Conservation (phyloP, 2,888 invertebrate genomes). For the Itoplectis maculator region DNA sequence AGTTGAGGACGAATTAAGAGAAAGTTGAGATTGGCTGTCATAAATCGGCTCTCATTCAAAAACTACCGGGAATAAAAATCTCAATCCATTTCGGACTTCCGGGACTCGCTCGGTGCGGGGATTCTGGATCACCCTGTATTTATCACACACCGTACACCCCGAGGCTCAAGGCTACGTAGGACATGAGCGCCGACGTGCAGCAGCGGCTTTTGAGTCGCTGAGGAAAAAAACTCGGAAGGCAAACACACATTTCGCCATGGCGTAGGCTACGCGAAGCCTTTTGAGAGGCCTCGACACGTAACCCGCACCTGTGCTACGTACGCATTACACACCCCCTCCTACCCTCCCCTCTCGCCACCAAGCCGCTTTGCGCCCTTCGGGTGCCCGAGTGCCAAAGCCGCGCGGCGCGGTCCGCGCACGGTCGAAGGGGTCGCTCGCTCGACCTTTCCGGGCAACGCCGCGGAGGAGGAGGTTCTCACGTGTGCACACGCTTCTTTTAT, state of each 20-base stretch:
- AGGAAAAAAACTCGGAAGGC: slow-evolving; percentile 66
- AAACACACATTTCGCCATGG: slow-evolving; percentile 69
- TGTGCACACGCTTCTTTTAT: slow-evolving; percentile 46
- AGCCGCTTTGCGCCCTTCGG: no score
- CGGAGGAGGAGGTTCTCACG: slow-evolving; percentile 38
- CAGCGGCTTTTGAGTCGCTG: slow-evolving; percentile 60
- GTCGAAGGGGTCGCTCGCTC: slow-evolving; percentile 64
- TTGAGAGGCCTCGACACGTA: slow-evolving; percentile 59
- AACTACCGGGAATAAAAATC: no score
- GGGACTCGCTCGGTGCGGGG: neutral
- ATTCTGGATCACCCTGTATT: no score
- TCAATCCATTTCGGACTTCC: no score
- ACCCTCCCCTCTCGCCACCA: no score
- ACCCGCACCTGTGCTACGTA: slow-evolving; percentile 12
- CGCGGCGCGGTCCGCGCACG: slow-evolving; percentile 8
- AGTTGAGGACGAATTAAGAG: no score
- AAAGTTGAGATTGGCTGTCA: no score
- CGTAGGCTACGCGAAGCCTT: slow-evolving; percentile 69
- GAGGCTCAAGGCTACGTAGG: slow-evolving; percentile 35
- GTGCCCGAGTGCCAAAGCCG: slow-evolving; percentile 42
- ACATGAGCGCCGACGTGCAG: slow-evolving; percentile 46
- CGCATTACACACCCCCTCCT: slow-evolving; percentile 45
- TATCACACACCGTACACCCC: no score
- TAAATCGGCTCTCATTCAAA: no score
- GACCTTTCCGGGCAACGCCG: slow-evolving; percentile 52